Base-by-base conservation (phyloP, 1,140 invertebrate genomes). In the Calosoma granatense region DNA sequence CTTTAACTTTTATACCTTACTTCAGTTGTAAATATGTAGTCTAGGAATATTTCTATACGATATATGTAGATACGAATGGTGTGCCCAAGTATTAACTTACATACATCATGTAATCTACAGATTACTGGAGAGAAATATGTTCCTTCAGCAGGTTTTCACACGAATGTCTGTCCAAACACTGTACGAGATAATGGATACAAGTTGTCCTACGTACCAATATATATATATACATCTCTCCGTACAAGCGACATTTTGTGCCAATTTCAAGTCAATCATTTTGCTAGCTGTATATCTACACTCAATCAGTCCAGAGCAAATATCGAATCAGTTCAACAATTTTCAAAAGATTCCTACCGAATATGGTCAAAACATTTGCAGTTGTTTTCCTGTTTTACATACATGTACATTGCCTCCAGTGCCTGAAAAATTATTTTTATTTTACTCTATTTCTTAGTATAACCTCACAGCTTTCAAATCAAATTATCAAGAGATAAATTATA, bases 161-260 rank as follows among this genome's bases (percentile, higher is more conserved):
- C 63, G 26, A 83, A 68, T 52, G 83, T 75, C 65, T 83, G 79
- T 65, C 79, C 77, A 66, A 81, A 81, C n/a, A 83, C 79, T 43
- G 81, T 83, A 15, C 81, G 81, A 63, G 76, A 76, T 22, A 83
- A 76, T 22, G 82, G 64, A 22, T 78, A 47, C 52, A 78, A 60
- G 57, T 75, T 62, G 11, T 72, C 55, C 66, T 66, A 67, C 3
- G 30, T 60, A 19, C 69, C 61, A 12, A 68, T 68, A 58, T 83
- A 63, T 15, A 65, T n/a, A n/a, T n/a, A n/a, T n/a, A 65, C 26
- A 74, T 76, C 23, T 70, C 69, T 58, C 41, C 17, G 41, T 78
- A 76, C 22, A 66, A 60, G 53, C 60, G 62, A 43, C 62, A 61
- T 56, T 66, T 60, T 53, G 64, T 57, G 39, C 62, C 59, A 30